phyloP scores from a whole-genome alignment of 2,888 invertebrate species.

The Philonicus albiceps region DNA sequence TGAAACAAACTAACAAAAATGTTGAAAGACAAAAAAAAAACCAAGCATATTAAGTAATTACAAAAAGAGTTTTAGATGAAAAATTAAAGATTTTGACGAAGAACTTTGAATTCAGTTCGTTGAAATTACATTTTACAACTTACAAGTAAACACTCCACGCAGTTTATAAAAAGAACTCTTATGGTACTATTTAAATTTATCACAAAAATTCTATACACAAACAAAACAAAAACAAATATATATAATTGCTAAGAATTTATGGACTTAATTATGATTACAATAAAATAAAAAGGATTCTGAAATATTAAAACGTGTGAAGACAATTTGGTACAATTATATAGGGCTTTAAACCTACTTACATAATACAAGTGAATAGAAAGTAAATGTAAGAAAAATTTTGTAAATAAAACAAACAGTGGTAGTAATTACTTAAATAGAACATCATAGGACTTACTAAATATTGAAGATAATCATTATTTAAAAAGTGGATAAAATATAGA shows the following conservation, averaged over 20 bases:
- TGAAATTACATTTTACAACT: background rate
- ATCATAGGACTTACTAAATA: background rate
- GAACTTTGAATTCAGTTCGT: too few species aligned
- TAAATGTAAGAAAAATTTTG: background rate
- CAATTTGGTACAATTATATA: background rate
- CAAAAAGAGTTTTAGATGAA: too few species aligned
- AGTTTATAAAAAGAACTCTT: background rate
- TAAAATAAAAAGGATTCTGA: background rate
- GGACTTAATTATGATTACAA: background rate
- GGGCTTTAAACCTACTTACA: background rate
- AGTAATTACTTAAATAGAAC: background rate
- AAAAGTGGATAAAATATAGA: background rate
- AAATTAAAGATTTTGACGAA: too few species aligned
- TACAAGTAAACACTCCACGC: background rate
- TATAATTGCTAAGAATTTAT: slow-evolving; percentile 21
- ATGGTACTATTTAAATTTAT: background rate
- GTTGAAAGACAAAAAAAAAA: too few species aligned
- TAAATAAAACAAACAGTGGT: background rate
- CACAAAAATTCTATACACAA: background rate
- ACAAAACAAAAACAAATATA: too few species aligned
- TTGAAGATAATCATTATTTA: background rate
- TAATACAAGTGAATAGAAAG: background rate
- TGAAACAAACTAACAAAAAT: too few species aligned
- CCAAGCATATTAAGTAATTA: too few species aligned
- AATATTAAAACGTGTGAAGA: background rate